A percentile compares a stretch with the other conserved stretches of the same genome.
These are phyloP conservation scores for Holcopasites calliopsidis DNA, from an alignment of 1,140 invertebrate genomes.

Conservation along the genomic window DNA sequence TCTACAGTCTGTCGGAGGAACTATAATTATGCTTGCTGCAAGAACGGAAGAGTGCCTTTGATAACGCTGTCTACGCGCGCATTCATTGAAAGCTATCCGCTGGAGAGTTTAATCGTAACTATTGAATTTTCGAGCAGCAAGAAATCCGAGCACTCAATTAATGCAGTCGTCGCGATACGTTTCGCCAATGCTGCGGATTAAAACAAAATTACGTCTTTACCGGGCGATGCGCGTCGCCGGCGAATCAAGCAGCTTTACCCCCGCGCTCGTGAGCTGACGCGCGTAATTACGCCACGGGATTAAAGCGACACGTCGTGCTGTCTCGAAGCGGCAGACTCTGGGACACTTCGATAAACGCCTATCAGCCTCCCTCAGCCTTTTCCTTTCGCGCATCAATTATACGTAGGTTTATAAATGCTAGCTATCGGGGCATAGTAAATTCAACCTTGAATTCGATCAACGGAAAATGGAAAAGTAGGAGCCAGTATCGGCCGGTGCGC, in stretches of 20 bases:
- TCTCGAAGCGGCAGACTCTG: slow-evolving; percentile 6
- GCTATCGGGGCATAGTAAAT: too few species aligned
- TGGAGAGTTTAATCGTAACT: slow-evolving; percentile 37
- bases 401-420: neutral
- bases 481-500: neutral
- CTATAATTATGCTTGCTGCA: slow-evolving; percentile 50
- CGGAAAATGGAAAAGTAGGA: neutral
- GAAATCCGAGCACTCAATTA: neutral
- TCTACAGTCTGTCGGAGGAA: slow-evolving; percentile 28
- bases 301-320: slow-evolving; percentile 15
- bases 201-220: slow-evolving; percentile 15
- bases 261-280: slow-evolving; percentile 8
- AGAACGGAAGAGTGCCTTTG: slow-evolving; percentile 49
- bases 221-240: neutral
- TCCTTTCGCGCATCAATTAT: neutral
- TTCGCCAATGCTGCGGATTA: neutral
- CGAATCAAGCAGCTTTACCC: slow-evolving; percentile 18
- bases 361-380: neutral
- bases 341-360: slow-evolving; percentile 14
- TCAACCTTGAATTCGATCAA: too few species aligned
- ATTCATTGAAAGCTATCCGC: slow-evolving; percentile 37
- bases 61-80: slow-evolving; percentile 16
- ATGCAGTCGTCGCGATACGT: neutral
- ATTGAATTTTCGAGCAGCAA: slow-evolving; percentile 31
- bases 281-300: slow-evolving; percentile 16